Base-by-base conservation (phyloP, 2,888 invertebrate species). In the Leptarthrus brevirostris region DNA sequence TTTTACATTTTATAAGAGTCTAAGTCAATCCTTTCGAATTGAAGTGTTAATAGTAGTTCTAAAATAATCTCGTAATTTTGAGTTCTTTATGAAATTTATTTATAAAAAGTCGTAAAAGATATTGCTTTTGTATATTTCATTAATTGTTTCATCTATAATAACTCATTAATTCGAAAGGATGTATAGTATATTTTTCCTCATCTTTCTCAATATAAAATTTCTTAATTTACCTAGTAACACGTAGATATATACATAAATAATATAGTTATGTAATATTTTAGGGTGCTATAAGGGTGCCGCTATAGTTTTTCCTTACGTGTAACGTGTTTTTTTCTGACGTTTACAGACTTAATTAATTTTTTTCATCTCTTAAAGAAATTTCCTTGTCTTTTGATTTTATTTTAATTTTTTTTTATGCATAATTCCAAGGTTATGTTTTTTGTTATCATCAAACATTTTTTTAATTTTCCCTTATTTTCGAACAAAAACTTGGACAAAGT, bases 121-220 rank as follows among this genome's bases (percentile, higher is more conserved):
- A 75, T 75, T 75, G 75, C 75, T 75, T 75, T 73, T 73, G 74
- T 75, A 56, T 44, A 72, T 54, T 70, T 72, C 72, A 66, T 72
- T 72, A 71, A 74, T 56, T 75, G 56, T 69, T 58, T 73, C 66
- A 74, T 75, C 64, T 74, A 71, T 70, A 44, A 58, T 74, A 75
- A 75, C 74, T 58, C 75, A 74, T 74, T 75, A 74, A 75, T 75
- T 75, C 74, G 74, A 75, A 75, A 75, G 75, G 74, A 75, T 74
- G 75, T 75, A 66, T 69, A 44, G 16, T 56, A 64, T 30, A 30
- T 70, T 74, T 74, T 16, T 44, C 22, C 52, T 74, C 66, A 34
- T 69, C 36, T 75, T 47, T 66, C 40, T 64, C 64, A 72, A 66
- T 73, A 66, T 66, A 73, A 66, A 73, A 66, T 61, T 74, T 54